A percentile compares a stretch with the other conserved stretches of the same genome.
These are phyloP conservation scores for Anastatus disparis DNA, from an alignment of 1,140 invertebrate species.

Conservation along the genomic window DNA sequence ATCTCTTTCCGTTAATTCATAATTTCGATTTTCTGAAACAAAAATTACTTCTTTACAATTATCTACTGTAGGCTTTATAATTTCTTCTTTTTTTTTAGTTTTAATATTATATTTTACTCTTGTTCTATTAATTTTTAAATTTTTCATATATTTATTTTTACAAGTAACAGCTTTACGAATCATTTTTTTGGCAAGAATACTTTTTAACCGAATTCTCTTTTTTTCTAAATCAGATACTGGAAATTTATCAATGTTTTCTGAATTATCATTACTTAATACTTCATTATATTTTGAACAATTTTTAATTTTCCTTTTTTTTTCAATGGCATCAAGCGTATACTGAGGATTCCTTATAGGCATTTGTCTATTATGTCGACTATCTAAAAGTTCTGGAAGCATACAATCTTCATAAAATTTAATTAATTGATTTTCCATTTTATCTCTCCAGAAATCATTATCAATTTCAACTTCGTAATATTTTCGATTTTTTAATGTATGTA, in stretches of 20 bases:
- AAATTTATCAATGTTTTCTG: too few relatives aligned
- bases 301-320: slow-evolving; percentile 17
- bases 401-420: slow-evolving; percentile 51
- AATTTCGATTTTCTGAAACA: not conserved
- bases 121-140: too few relatives aligned
- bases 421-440: slow-evolving; percentile 43
- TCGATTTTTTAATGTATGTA: slow-evolving; percentile 46
- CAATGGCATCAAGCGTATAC: slow-evolving; percentile 41
- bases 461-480: slow-evolving; percentile 25
- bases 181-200: too few relatives aligned
- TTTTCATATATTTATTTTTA: too few relatives aligned
- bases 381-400: slow-evolving; percentile 55
- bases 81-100: too few relatives aligned
- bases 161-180: too few relatives aligned
- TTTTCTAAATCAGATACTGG: too few relatives aligned
- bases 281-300: not conserved
- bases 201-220: too few relatives aligned
- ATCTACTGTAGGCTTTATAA: too few relatives aligned
- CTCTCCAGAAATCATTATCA: slow-evolving; percentile 40
- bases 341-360: slow-evolving; percentile 49
- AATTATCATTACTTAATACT: too few relatives aligned
- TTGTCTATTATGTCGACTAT: slow-evolving; percentile 47
- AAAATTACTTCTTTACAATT: not conserved
- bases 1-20: not conserved
- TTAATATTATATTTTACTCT: too few relatives aligned